Evolutionary conservation across 2,797 vertebrate genomes (phyloP).

Genomic region (Peromyscus aztecus): DNA sequence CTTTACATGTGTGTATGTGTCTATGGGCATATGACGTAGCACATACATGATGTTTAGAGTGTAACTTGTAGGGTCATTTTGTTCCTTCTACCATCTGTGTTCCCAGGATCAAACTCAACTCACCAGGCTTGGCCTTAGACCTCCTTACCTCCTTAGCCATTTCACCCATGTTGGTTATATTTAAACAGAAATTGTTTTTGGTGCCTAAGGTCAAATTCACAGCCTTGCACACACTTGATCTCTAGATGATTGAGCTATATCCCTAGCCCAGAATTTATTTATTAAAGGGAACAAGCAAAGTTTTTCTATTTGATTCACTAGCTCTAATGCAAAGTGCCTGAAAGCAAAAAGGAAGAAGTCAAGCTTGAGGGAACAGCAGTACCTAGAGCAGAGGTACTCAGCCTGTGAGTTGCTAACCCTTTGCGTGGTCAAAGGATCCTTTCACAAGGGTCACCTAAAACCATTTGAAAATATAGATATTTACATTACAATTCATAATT

Average conservation of each 20-base stretch:
- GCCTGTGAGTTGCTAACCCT: neutral
- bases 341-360: neutral
- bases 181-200: neutral
- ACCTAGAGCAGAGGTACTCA: neutral
- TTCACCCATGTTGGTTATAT: neutral
- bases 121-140: neutral
- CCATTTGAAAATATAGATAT: neutral
- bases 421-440: neutral
- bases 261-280: neutral
- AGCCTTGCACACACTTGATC: neutral
- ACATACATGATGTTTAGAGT: neutral
- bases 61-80: neutral
- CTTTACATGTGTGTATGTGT: neutral
- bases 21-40: too few relatives aligned
- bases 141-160: neutral
- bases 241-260: neutral
- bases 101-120: neutral
- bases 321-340: neutral
- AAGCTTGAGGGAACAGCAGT: rapidly evolving
- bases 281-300: neutral
- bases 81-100: neutral
- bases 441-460: neutral
- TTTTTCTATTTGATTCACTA: neutral
- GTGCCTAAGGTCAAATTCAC: neutral
- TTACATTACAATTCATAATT: neutral